These are phyloP conservation scores for Lates japonicus DNA, from an alignment of 2,797 vertebrate genomes.

Conservation along the genomic window DNA sequence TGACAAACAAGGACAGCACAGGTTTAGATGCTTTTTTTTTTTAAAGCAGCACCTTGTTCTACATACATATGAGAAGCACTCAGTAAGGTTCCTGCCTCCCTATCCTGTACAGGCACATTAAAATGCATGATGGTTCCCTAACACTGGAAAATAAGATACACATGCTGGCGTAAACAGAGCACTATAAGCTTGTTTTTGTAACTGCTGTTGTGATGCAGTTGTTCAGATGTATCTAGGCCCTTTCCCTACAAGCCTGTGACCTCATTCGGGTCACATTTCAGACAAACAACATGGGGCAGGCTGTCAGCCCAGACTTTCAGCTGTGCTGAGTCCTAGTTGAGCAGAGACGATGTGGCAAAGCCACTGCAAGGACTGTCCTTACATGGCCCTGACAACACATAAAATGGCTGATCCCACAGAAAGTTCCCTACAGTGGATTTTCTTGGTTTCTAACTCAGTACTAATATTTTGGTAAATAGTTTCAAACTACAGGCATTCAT, in stretches of 20 bases:
- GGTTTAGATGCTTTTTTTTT: neutral
- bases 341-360: conserved; percentile 68
- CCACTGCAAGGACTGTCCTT: conserved; percentile 48
- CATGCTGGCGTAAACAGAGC: conserved; percentile 15
- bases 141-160: conserved; percentile 17
- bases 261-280: conserved; percentile 72
- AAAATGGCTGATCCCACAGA: conserved; percentile 35
- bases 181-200: conserved; percentile 29
- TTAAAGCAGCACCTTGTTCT: conserved; percentile 2
- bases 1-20: conserved; percentile 45
- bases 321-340: conserved; percentile 58
- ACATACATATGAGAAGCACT: conserved; percentile 21
- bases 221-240: conserved; percentile 42
- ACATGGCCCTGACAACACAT: conserved; percentile 53
- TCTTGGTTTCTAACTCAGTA: neutral
- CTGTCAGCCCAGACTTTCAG: conserved; percentile 74
- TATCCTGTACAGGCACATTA: neutral
- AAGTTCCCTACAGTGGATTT: conserved; percentile 11
- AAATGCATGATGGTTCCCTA: conserved; percentile 26
- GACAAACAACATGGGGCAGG: conserved; percentile 74
- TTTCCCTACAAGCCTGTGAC: conserved; percentile 63
- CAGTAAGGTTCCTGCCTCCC: neutral
- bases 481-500: neutral
- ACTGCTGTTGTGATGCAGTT: conserved; percentile 42
- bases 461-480: neutral